Evolutionary conservation across 1,140 invertebrate species (phyloP).

Genomic region (Sipha flava): DNA sequence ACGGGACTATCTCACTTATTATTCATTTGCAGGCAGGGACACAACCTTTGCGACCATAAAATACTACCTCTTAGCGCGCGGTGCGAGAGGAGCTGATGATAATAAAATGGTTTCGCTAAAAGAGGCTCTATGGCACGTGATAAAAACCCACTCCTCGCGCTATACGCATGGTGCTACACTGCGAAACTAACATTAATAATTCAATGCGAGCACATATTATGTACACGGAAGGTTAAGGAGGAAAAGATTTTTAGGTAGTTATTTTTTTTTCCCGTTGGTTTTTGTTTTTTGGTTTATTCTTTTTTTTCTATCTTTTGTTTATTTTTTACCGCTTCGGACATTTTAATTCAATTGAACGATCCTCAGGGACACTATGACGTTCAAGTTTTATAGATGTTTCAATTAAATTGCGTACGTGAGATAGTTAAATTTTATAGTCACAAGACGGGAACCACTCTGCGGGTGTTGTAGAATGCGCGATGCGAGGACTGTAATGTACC

Average conservation of each 20-base stretch:
- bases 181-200: neutral
- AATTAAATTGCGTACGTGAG: neutral
- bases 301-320: conserved; percentile 7
- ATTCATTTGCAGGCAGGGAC: conserved; percentile 8
- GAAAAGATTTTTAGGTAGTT: neutral
- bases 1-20: conserved; percentile 22
- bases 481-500: neutral
- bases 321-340: neutral
- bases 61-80: neutral
- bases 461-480: neutral
- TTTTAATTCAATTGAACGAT: conserved; percentile 7
- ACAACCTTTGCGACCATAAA: neutral
- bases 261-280: neutral
- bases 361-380: neutral
- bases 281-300: neutral
- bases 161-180: neutral
- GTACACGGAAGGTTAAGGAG: neutral
- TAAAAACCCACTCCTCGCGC: conserved; percentile 5
- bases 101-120: conserved; percentile 24
- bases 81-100: neutral
- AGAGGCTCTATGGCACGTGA: neutral
- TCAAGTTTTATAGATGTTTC: neutral
- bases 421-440: neutral
- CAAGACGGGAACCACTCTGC: neutral
- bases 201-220: neutral